phyloP scores from a whole-genome alignment of 2,797 vertebrate genomes.

The Trachops cirrhosus region DNA sequence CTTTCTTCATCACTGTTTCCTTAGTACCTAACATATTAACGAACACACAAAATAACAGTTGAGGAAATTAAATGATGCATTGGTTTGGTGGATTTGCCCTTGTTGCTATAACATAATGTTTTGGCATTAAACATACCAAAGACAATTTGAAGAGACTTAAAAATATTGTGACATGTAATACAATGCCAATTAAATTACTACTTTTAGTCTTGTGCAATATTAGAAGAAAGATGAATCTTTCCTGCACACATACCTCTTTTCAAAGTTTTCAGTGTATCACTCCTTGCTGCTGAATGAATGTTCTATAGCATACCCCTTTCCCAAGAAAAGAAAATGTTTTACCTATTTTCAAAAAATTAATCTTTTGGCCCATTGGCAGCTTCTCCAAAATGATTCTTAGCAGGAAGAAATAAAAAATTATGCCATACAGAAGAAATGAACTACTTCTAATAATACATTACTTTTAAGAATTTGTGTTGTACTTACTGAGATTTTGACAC shows the following conservation, averaged over 20 bases:
- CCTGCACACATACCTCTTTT: not conserved
- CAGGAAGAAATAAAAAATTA: not conserved
- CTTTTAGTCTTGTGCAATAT: not conserved
- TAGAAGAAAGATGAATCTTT: not conserved
- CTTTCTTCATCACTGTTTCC: not conserved
- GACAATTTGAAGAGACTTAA: not conserved
- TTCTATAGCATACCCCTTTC: not conserved
- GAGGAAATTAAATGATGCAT: not conserved
- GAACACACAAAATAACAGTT: not conserved
- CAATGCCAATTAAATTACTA: not conserved
- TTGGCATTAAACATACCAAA: not conserved
- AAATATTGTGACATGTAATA: not conserved
- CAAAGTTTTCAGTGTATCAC: not conserved
- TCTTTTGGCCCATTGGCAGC: not conserved
- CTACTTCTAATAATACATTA: not conserved
- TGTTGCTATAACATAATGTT: not conserved
- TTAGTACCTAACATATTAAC: not conserved
- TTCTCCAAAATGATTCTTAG: not conserved
- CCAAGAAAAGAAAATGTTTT: not conserved
- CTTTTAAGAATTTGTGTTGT: not conserved
- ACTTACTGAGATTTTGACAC: constrained; percentile 69
- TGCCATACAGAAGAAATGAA: not conserved
- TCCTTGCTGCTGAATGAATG: not conserved
- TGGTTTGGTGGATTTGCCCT: not conserved
- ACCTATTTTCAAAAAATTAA: not conserved